phyloP scores from a whole-genome alignment of 2,797 vertebrate genomes.

The Ceryle rudis region DNA sequence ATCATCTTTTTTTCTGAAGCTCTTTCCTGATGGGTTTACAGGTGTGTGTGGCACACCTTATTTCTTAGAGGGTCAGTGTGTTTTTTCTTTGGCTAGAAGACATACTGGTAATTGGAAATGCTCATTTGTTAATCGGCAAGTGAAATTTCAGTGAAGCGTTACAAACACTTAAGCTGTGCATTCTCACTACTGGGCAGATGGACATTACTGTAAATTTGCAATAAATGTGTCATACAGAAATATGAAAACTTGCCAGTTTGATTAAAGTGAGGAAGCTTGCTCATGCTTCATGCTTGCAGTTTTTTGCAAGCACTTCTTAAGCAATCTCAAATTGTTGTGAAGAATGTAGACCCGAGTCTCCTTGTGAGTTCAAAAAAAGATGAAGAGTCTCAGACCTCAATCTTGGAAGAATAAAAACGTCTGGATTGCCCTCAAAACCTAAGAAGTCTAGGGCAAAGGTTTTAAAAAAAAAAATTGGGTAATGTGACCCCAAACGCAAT shows the following conservation, averaged over 20 bases:
- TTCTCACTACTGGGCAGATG: background rate
- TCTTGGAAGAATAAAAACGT: no score
- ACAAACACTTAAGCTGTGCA: background rate
- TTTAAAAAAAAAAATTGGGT: no score
- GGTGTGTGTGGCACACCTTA: background rate
- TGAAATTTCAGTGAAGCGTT: background rate
- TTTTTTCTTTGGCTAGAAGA: background rate
- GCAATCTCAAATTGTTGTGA: background rate
- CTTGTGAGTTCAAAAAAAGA: background rate
- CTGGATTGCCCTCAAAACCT: no score
- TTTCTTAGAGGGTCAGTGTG: background rate
- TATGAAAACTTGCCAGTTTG: background rate
- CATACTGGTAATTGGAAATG: background rate
- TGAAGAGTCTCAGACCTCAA: background rate
- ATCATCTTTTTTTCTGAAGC: background rate
- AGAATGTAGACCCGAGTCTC: background rate
- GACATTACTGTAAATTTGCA: background rate
- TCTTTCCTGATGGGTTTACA: background rate
- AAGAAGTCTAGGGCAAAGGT: no score
- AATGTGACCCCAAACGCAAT: no score
- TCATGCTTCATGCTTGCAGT: background rate
- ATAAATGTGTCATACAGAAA: background rate
- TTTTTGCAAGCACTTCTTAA: background rate
- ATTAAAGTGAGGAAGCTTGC: background rate
- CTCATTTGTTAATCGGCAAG: background rate